Base-by-base conservation (phyloP, 2,888 invertebrate species). In the Cephus nigrinus region DNA sequence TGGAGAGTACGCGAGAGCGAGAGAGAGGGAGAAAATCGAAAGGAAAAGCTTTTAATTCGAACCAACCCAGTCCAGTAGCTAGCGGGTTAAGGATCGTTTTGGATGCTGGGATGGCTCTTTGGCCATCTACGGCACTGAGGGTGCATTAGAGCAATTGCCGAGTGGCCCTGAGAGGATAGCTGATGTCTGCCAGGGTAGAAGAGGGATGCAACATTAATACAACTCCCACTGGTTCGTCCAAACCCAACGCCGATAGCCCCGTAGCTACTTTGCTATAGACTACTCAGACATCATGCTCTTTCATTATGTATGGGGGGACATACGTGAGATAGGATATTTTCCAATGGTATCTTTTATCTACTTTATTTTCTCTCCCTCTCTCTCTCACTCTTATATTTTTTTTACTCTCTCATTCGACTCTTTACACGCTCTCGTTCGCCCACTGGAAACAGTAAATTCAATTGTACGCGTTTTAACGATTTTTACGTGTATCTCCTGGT, bases 111-210 rank as follows among this genome's bases (percentile, higher is more conserved):
- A 15, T 71, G 71, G 32, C 71, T 71, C 71, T 71, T 71, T 32
- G 32, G 31, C 71, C 32, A 71, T 71, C 80, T 81, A 81, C 80
- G 81, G 83, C 83, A 81, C 83, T 83, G 80, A 84, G 84, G 84
- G 83, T 86, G 85, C 86, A 86, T 86, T 86, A 86, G 85, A 86
- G 86, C 84, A 86, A 86, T 86, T 86, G 85, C 85, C 81, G 83
- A 86, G 84, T 86, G 84, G 86, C 82, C 86, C 84, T 83, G 85
- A 84, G 86, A 85, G 84, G 85, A 85, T 85, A 84, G 82, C 84
- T 83, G 82, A 85, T 84, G 84, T 84, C 80, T 83, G 84, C 79
- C 83, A 30, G 71, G 71, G 80, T n/a, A 30, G 81, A 82, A 82
- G 81, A 82, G 79, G 80, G 84, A 85, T 86, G 83, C 84, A 86